Evolutionary conservation across 2,113 vertebrate genomes (phyloP).

Genomic region (Peromyscus polionotus): DNA sequence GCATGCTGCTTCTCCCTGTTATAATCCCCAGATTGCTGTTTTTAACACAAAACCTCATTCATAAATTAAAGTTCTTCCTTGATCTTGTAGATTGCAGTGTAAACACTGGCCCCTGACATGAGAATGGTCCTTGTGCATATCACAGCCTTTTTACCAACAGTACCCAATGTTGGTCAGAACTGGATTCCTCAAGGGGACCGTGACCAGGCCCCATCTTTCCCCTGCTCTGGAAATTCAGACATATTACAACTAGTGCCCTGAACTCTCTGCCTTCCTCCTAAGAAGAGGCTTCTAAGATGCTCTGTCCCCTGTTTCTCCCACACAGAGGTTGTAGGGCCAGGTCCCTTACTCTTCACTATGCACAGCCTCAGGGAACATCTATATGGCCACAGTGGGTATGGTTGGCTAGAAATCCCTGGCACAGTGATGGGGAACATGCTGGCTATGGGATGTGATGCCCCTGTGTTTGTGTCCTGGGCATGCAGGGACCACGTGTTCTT

Average conservation of each 20-base stretch:
- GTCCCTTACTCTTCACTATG: background rate
- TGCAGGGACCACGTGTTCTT: background rate
- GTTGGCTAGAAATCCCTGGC: background rate
- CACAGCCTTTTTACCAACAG: background rate
- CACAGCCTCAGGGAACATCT: background rate
- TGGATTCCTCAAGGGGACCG: background rate
- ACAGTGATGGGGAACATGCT: background rate
- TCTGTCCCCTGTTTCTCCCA: background rate
- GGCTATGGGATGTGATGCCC: background rate
- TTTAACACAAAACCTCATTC: slow-evolving; percentile 31
- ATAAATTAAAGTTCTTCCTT: slow-evolving; percentile 8
- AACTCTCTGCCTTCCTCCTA: background rate
- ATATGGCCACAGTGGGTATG: background rate
- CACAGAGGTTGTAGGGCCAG: background rate
- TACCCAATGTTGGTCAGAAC: background rate
- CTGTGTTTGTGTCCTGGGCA: background rate
- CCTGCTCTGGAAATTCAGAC: background rate
- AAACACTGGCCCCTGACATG: background rate
- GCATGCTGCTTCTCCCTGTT: background rate
- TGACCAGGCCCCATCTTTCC: background rate
- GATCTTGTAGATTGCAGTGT: background rate
- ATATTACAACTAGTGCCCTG: background rate
- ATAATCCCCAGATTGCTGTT: background rate
- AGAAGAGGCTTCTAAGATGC: background rate
- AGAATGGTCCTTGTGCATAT: background rate